Evolutionary conservation across 2,113 vertebrate genomes (phyloP).

Genomic region (Dicrurus megarhynchus): DNA sequence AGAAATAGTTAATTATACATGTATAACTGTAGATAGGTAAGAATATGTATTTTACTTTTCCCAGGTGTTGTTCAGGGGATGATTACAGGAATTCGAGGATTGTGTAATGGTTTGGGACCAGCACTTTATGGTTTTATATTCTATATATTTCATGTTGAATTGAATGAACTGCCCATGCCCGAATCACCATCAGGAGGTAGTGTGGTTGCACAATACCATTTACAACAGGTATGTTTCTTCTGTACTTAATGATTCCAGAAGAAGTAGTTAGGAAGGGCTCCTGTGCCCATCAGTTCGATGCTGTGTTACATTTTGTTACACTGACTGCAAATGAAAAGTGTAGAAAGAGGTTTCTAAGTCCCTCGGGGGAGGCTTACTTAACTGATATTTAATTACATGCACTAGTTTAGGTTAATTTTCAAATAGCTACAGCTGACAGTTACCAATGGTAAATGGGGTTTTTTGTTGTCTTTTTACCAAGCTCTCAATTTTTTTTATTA

Average conservation of each 20-base stretch:
- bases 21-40: accelerated
- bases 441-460: accelerated
- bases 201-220: slow-evolving; percentile 67
- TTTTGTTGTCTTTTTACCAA: not conserved
- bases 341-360: not conserved
- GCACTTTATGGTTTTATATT: slow-evolving; percentile 90
- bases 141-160: slow-evolving; percentile 88
- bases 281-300: not conserved
- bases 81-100: slow-evolving; percentile 86
- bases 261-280: not conserved
- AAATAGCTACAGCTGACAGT: not conserved
- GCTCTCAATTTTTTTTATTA: accelerated
- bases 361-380: not conserved
- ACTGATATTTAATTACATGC: not conserved
- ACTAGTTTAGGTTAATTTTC: not conserved
- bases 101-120: slow-evolving; percentile 88
- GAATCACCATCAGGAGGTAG: slow-evolving; percentile 62
- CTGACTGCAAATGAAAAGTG: not conserved
- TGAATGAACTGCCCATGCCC: slow-evolving; percentile 80
- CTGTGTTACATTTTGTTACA: not conserved
- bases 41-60: not conserved
- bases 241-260: not conserved
- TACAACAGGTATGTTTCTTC: slow-evolving; percentile 70
- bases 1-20: not conserved
- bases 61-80: slow-evolving; percentile 88